Percentiles rank a stretch among this genome's conserved stretches.
Evolutionary conservation across 2,888 invertebrate genomes (phyloP).

Genomic region (Chironomus riparius): DNA sequence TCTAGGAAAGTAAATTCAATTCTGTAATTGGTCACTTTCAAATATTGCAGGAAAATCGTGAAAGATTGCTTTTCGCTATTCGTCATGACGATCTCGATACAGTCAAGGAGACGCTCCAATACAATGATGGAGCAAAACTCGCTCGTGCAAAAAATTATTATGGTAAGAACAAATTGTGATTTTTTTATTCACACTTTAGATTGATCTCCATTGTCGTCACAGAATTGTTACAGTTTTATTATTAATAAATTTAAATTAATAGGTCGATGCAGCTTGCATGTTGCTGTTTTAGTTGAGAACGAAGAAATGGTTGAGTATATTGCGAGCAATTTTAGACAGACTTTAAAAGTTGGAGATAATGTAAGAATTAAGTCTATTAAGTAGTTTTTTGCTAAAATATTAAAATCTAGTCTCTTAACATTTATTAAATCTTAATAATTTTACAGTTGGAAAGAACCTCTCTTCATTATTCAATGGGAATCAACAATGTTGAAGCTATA

Average conservation of each 20-base stretch:
- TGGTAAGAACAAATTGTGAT: constrained; percentile 33
- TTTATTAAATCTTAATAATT: background rate
- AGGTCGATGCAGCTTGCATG: constrained; percentile 72
- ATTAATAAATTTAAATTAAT: background rate
- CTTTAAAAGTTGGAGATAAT: constrained; percentile 72
- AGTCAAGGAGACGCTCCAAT: constrained; percentile 48
- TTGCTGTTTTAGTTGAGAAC: constrained; percentile 75
- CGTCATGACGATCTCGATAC: constrained; percentile 52
- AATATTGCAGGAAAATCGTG: constrained; percentile 57
- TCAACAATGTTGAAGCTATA: constrained; percentile 71
- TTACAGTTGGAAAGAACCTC: constrained; percentile 75
- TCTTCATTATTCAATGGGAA: constrained; percentile 85
- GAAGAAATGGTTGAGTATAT: constrained; percentile 72
- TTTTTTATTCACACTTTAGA: background rate
- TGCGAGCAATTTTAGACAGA: constrained; percentile 60
- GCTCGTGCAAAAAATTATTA: constrained; percentile 41
- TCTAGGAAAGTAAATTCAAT: background rate
- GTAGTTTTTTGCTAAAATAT: too few species aligned
- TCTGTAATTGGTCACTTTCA: background rate
- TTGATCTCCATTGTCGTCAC: background rate
- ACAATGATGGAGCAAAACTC: constrained; percentile 37
- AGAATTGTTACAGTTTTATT: background rate
- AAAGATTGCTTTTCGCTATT: constrained; percentile 65
- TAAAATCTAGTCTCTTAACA: background rate
- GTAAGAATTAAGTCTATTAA: constrained; percentile 46